Evolutionary conservation across 2,888 invertebrate species (phyloP), one percentile per base, ranked within the genome.

Genomic region (Patella depressa): DNA sequence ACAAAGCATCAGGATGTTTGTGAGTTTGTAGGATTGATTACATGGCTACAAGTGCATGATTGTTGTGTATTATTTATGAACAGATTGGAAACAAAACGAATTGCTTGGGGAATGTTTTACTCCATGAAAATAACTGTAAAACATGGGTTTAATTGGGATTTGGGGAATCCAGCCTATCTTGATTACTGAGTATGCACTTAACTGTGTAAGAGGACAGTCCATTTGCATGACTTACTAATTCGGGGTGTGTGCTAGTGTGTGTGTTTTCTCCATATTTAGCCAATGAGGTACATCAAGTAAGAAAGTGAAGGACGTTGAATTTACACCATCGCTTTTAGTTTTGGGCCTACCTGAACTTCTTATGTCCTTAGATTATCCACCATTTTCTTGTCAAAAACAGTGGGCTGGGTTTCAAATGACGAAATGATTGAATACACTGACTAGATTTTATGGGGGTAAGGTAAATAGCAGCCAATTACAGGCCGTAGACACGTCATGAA

Each of bases 401-500:
- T 65, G 65, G 7, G 65, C 24, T 65, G 17, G 55, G 53, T 54
- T 14, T 55, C 73, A 54, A 24, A 45, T 53, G 24, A 73, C 53
- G 73, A 29, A 34, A 71, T 24, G 29, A 19, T 15, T 71, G 71
- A 71, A 71, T 34, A 24, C 71, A 71, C 71, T 71, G 34, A 71
- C 71, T 29, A 71, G 15, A 29, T 34, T 29, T 71, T 71, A 71
- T 34, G 17, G 73, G 73, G 54, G n/a, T 53, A 17, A n/a, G 45
- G 17, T 54, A 54, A 55, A 75, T 77, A 73, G 71, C 59, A 79
- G 73, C 74, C 75, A 73, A 73, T 71, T 72, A 75, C 74, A 79
- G 71, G 17, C 55, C 73, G 73, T 71, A 79, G 74, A 77, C 77
- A 79, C 77, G 77, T 79, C 77, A 72, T 73, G 53, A 57, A 72